Evolutionary conservation across 1,140 invertebrate genomes (phyloP).

Genomic region (Aphaenogaster rudis): DNA sequence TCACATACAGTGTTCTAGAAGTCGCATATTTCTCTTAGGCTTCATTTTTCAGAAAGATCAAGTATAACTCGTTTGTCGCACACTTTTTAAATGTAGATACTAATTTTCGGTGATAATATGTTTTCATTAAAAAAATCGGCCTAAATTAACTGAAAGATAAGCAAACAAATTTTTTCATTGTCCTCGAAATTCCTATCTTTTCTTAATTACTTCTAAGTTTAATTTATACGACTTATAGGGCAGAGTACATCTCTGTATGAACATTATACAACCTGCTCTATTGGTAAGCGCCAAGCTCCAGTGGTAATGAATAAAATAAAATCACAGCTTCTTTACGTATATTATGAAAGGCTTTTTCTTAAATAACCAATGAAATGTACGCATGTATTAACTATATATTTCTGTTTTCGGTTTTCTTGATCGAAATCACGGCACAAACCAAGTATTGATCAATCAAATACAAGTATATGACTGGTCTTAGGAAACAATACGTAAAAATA

Average conservation of each 20-base stretch:
- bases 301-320: slow-evolving; percentile 48
- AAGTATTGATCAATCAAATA: background rate
- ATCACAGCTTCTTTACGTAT: slow-evolving; percentile 55
- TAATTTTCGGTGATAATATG: background rate
- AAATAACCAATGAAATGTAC: slow-evolving; percentile 35
- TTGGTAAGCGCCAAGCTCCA: slow-evolving; percentile 43
- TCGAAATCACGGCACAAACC: background rate
- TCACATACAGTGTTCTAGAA: slow-evolving; percentile 40
- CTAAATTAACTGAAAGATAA: background rate
- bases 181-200: too few relatives aligned
- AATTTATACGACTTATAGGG: slow-evolving; percentile 39
- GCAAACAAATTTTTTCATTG: background rate
- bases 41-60: background rate
- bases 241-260: slow-evolving; percentile 20
- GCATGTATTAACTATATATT: background rate
- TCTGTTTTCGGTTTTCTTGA: background rate
- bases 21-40: slow-evolving; percentile 12
- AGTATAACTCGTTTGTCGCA: background rate
- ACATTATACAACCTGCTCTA: background rate
- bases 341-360: slow-evolving; percentile 7
- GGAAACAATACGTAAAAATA: slow-evolving; percentile 18
- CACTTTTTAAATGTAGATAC: background rate
- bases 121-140: background rate
- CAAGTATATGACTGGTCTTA: background rate
- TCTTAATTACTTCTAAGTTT: background rate